phyloP scores from a whole-genome alignment of 2,888 invertebrate species.

The Panopea generosa region DNA sequence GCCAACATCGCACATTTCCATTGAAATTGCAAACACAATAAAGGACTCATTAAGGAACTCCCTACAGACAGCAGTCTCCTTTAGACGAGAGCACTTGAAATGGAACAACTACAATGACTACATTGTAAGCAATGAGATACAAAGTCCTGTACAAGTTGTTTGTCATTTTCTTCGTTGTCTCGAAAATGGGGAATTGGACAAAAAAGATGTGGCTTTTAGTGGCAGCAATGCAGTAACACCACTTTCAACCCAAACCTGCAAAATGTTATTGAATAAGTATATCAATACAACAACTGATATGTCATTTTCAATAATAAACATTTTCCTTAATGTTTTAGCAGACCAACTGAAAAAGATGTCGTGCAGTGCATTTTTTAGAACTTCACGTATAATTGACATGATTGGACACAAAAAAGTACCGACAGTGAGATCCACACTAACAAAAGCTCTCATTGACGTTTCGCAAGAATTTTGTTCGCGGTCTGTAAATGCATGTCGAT shows the following conservation, averaged over 20 bases:
- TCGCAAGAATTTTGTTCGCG: constrained; percentile 52
- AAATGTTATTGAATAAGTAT: constrained; percentile 44
- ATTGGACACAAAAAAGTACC: constrained; percentile 22
- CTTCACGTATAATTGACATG: constrained; percentile 48
- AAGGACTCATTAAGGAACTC: constrained; percentile 61
- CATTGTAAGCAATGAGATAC: constrained; percentile 54
- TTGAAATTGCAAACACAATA: constrained; percentile 70
- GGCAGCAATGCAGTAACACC: constrained; percentile 32
- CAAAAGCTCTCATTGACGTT: constrained; percentile 44
- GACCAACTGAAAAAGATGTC: constrained; percentile 74
- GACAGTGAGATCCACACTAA: constrained; percentile 34
- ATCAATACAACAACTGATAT: constrained; percentile 34
- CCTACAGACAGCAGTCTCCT: constrained; percentile 61
- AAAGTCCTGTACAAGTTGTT: constrained; percentile 71
- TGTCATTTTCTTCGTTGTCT: constrained; percentile 61
- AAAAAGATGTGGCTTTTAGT: constrained; percentile 50
- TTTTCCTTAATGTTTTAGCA: constrained; percentile 68
- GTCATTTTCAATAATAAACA: constrained; percentile 62
- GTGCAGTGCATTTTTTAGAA: constrained; percentile 65
- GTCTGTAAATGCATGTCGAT: constrained; percentile 42
- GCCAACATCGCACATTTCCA: constrained; percentile 47
- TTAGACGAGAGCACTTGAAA: constrained; percentile 48
- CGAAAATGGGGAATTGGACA: constrained; percentile 49
- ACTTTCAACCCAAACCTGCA: constrained; percentile 47
- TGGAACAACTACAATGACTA: constrained; percentile 60